phyloP scores from a whole-genome alignment of 1,140 invertebrate genomes.

The Neodiprion fabricii region DNA sequence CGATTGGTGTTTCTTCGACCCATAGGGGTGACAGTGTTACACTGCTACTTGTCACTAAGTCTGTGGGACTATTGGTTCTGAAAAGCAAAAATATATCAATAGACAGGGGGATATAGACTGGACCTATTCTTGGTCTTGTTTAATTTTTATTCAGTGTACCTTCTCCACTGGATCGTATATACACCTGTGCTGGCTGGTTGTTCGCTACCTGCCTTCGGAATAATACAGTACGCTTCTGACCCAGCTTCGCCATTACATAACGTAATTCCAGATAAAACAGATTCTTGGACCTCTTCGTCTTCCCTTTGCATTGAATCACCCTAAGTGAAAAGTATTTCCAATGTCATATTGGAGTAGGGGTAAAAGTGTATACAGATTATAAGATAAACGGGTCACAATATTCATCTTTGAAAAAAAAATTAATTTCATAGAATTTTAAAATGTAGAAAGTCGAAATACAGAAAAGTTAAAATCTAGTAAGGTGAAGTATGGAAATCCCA shows the following conservation, averaged over 20 bases:
- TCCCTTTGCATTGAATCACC: slow-evolving; percentile 50
- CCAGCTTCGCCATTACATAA: slow-evolving; percentile 59
- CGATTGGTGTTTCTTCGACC: slow-evolving; percentile 74
- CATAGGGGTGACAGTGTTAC: slow-evolving; percentile 65
- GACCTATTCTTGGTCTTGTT: slow-evolving; percentile 10
- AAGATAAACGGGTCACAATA: not conserved
- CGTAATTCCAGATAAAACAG: slow-evolving; percentile 45
- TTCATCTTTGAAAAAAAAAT: slow-evolving; percentile 21
- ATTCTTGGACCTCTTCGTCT: slow-evolving; percentile 37
- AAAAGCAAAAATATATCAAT: slow-evolving; percentile 28
- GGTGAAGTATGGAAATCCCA: slow-evolving; percentile 51
- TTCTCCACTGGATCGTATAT: slow-evolving; percentile 78
- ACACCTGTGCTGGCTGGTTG: slow-evolving; percentile 69
- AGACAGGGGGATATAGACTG: slow-evolving; percentile 25
- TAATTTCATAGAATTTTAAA: not conserved
- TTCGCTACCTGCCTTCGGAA: slow-evolving; percentile 61
- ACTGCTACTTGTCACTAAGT: slow-evolving; percentile 57
- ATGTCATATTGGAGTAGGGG: slow-evolving; percentile 32
- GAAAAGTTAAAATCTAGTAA: slow-evolving; percentile 33
- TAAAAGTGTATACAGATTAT: slow-evolving; percentile 22
- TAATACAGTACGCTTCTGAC: slow-evolving; percentile 61
- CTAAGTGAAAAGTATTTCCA: slow-evolving; percentile 30
- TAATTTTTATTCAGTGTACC: slow-evolving; percentile 58
- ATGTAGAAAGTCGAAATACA: too few species aligned
- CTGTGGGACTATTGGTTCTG: slow-evolving; percentile 44